A percentile compares a stretch with the other conserved stretches of the same genome.
Conservation (phyloP, 1,140 invertebrate species). For the Drosophila ficusphila region DNA sequence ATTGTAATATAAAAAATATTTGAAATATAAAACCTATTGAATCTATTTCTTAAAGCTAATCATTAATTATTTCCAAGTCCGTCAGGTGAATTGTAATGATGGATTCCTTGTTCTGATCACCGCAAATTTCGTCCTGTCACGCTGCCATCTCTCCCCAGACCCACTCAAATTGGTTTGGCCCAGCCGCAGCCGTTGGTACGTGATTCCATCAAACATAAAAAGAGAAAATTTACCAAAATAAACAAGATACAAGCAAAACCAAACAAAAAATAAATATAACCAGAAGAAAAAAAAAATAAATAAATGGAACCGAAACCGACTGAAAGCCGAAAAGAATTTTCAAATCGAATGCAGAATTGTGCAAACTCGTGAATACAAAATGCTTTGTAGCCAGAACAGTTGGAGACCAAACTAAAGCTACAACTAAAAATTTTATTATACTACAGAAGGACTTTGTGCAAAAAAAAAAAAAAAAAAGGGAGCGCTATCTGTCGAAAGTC, state of each 20-base stretch:
- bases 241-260: conserved; percentile 26
- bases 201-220: conserved; percentile 81
- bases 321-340: conserved; percentile 65
- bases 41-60: no score
- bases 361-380: conserved; percentile 80
- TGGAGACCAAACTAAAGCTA: conserved; percentile 30
- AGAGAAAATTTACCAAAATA: conserved; percentile 50
- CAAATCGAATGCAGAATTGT: conserved; percentile 81
- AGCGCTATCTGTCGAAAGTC: conserved; percentile 45
- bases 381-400: conserved; percentile 37
- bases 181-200: conserved; percentile 61
- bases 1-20: no score
- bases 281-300: not conserved
- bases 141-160: conserved; percentile 27
- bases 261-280: conserved; percentile 15
- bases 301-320: not conserved
- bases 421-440: conserved; percentile 40
- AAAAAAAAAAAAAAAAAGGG: no score
- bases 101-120: not conserved
- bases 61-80: not conserved
- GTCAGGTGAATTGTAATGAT: not conserved
- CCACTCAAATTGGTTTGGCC: conserved; percentile 40
- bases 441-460: conserved; percentile 5
- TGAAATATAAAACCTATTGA: no score
- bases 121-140: conserved; percentile 4